Conservation (phyloP, 2,888 invertebrate genomes). For the Drepana falcataria region DNA sequence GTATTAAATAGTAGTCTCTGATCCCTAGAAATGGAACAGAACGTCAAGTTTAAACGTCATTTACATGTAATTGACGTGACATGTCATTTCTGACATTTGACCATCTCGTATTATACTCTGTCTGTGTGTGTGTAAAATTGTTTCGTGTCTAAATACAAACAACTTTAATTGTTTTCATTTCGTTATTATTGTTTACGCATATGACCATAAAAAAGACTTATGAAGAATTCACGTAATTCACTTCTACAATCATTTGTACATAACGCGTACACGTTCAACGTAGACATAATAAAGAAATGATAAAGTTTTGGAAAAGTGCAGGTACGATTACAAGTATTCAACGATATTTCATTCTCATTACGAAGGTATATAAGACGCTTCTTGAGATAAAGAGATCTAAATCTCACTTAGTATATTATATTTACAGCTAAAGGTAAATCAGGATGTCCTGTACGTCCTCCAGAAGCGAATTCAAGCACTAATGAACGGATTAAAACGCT, state of each 20-base stretch:
- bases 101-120: background rate
- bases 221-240: conserved; percentile 34
- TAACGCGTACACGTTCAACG: conserved; percentile 22
- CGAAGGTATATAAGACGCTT: background rate
- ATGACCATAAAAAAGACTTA: conserved; percentile 36
- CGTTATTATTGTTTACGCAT: conserved; percentile 50
- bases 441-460: conserved; percentile 71
- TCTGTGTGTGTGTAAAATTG: background rate
- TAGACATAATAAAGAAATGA: conserved; percentile 70
- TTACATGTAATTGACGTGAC: too few relatives aligned
- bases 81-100: too few relatives aligned
- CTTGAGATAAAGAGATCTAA: too few relatives aligned
- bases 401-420: background rate
- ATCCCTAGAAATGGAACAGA: too few relatives aligned
- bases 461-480: conserved; percentile 41
- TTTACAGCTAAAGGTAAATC: conserved; percentile 72
- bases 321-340: conserved; percentile 55
- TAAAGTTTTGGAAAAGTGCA: conserved; percentile 88
- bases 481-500: conserved; percentile 33
- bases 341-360: conserved; percentile 5
- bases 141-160: conserved; percentile 8
- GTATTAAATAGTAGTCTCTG: too few relatives aligned
- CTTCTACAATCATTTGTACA: conserved; percentile 21
- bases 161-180: conserved; percentile 48
- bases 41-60: too few relatives aligned